Base-by-base conservation (phyloP, 1,140 invertebrate genomes). In the Aplysia californica region DNA sequence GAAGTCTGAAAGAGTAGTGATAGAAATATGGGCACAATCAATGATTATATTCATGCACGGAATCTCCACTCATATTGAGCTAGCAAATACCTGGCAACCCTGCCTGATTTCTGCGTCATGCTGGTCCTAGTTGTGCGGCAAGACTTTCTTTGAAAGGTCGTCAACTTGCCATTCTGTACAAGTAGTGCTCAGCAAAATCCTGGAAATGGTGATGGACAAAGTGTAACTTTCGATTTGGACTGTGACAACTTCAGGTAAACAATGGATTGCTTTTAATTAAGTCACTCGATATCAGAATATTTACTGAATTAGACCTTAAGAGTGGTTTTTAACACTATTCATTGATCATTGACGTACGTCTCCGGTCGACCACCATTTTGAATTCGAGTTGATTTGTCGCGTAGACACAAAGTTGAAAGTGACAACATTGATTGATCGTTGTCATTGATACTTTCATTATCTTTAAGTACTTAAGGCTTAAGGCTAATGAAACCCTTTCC, bases 41-140 rank as follows among this genome's bases (percentile, higher is more conserved):
- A n/a, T n/a, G n/a, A n/a, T n/a, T n/a, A n/a, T n/a, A n/a, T n/a
- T n/a, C n/a, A n/a, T n/a, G n/a, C n/a, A n/a, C n/a, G n/a, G n/a
- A n/a, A n/a, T n/a, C n/a, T n/a, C n/a, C n/a, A n/a, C n/a, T n/a
- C n/a, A n/a, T n/a, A n/a, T n/a, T n/a, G n/a, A n/a, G n/a, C n/a
- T n/a, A n/a, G n/a, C n/a, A n/a, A n/a, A n/a, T n/a, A n/a, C n/a
- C n/a, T 66, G 64, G 64, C 26, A 29, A 66, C 64, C 35, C 64
- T 66, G 64, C 64, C 64, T 66, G 64, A 66, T 66, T 66, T 66
- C 64, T 35, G 64, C 64, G 31, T 66, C 26, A 66, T 31, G 26
- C 26, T 36, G 26, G 64, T 66, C 64, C 64, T 66, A 26, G 15
- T 36, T 31, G 26, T 66, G 23, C 31, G 26, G 35, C 26, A 26